Conservation (phyloP, 1,140 invertebrate species). For the Antheraea pernyi region DNA sequence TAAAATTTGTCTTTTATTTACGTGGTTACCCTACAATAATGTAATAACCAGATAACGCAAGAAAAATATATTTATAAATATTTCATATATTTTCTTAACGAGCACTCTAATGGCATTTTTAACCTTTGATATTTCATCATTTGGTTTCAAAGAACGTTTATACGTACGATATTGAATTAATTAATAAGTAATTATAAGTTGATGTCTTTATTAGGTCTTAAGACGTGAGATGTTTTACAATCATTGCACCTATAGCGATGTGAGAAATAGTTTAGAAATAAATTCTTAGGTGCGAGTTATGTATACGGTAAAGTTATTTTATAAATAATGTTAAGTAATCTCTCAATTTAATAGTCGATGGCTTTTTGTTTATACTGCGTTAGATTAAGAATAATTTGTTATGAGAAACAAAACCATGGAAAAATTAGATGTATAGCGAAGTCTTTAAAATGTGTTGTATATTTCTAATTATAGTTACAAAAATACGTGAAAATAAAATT, state of each 20-base stretch:
- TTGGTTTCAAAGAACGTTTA: neutral
- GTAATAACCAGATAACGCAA: constrained; percentile 25
- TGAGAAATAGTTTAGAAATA: constrained; percentile 1
- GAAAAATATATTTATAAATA: constrained; percentile 27
- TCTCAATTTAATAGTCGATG: too few species aligned
- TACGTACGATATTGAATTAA: neutral
- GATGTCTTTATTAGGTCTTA: constrained; percentile 9
- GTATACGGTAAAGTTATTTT: neutral
- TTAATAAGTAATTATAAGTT: constrained; percentile 7
- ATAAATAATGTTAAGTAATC: neutral
- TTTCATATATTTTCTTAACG: constrained; percentile 15
- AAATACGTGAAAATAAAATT: too few species aligned
- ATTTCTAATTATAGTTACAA: too few species aligned
- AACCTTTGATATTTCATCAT: constrained; percentile 10
- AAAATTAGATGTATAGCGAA: too few species aligned
- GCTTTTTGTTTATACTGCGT: too few species aligned
- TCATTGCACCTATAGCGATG: neutral
- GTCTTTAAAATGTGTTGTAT: too few species aligned
- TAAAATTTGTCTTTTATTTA: neutral
- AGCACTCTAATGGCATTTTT: neutral
- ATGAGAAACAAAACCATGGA: too few species aligned
- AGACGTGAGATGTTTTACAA: neutral
- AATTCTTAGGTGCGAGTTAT: neutral
- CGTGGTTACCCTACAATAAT: neutral
- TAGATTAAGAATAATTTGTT: too few species aligned